Percentiles rank a stretch among this genome's conserved stretches.
Evolutionary conservation across 2,797 vertebrate genomes (phyloP).

Genomic region (Eulemur rubriventer): DNA sequence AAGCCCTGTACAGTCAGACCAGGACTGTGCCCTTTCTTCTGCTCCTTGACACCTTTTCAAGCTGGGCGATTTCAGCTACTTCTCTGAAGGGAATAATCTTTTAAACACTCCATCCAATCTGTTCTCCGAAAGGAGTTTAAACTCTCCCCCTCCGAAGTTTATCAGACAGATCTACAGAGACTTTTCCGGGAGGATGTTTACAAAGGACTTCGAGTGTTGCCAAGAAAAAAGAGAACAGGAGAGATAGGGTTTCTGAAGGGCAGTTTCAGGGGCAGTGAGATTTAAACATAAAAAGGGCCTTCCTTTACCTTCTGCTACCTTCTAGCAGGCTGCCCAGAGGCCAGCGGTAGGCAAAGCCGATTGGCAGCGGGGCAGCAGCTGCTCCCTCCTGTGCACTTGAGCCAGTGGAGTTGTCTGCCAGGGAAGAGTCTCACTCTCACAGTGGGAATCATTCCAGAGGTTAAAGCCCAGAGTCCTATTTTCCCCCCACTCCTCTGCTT

Average conservation of each 20-base stretch:
- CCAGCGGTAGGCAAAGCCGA: background rate
- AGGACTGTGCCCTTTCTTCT: background rate
- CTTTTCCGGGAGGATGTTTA: constrained; percentile 75
- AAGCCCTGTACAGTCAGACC: background rate
- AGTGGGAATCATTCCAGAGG: background rate
- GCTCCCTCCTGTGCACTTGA: background rate
- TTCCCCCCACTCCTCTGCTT: background rate
- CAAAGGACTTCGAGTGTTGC: constrained; percentile 58
- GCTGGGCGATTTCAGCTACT: constrained; percentile 14
- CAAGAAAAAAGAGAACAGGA: constrained; percentile 45
- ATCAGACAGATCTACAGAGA: constrained; percentile 66
- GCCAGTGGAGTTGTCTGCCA: background rate
- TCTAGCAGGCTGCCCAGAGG: background rate
- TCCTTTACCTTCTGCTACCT: constrained; percentile 44
- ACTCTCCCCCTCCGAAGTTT: constrained; percentile 25
- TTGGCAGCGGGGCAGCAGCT: background rate
- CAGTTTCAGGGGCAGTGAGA: constrained; percentile 44
- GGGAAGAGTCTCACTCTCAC: background rate
- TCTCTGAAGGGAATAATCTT: constrained; percentile 40
- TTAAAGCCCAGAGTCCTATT: background rate
- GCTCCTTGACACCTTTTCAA: background rate
- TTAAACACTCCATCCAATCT: constrained; percentile 34
- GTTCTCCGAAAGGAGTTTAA: constrained; percentile 48
- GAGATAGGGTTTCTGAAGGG: constrained; percentile 64
- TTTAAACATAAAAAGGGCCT: constrained; percentile 45